Conservation (phyloP, 2,797 vertebrate genomes). For the Nyctibius grandis region DNA sequence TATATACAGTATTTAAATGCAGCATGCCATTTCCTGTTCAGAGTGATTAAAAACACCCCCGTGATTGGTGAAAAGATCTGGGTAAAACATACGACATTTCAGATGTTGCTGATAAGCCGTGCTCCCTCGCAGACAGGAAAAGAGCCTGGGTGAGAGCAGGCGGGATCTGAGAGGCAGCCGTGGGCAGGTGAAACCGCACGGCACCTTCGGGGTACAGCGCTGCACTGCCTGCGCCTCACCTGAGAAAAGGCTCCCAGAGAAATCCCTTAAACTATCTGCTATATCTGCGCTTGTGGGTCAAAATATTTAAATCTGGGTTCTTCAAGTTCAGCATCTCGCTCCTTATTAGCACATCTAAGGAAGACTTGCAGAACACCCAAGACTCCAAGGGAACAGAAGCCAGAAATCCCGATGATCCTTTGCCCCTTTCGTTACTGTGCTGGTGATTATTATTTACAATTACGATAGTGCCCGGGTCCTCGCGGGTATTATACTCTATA, state of each 20-base stretch:
- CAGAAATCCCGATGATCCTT: not conserved
- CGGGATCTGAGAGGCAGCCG: not conserved
- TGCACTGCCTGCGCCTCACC: not conserved
- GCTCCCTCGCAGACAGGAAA: not conserved
- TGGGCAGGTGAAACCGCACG: not conserved
- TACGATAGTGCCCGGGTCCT: rapidly evolving
- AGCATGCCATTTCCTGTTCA: constrained; percentile 59
- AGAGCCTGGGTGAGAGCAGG: not conserved
- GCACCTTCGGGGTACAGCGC: not conserved
- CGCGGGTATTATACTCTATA: rapidly evolving
- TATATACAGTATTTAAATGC: constrained; percentile 59
- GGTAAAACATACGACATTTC: not conserved
- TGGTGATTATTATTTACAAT: not conserved
- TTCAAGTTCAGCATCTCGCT: not conserved
- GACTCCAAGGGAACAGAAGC: not conserved
- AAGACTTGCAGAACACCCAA: not conserved
- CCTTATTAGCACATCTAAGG: constrained; percentile 26
- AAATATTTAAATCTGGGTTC: not conserved
- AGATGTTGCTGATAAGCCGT: constrained; percentile 29
- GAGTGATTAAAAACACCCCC: constrained; percentile 58
- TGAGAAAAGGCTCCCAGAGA: not conserved
- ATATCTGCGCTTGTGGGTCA: not conserved
- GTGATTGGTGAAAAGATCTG: not conserved
- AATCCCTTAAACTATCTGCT: not conserved
- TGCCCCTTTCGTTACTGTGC: not conserved